Percentiles rank a stretch among this genome's conserved stretches.
These are phyloP conservation scores for Heliconius cydno DNA, from an alignment of 2,888 invertebrate genomes.

Conservation along the genomic window DNA sequence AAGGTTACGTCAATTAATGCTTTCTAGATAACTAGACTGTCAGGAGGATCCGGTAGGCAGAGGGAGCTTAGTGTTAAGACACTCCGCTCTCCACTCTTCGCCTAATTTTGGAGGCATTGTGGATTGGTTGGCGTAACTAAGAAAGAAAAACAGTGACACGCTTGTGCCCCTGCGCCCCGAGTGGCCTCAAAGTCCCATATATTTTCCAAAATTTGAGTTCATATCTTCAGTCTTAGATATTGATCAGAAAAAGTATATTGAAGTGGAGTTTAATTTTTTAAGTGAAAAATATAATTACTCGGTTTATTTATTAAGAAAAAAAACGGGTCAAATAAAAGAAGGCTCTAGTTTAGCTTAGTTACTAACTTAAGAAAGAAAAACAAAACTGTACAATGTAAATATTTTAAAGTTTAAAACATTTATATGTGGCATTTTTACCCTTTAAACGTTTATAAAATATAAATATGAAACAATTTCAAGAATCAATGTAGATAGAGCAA, in stretches of 20 bases:
- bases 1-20: no score
- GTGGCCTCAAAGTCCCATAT: no score
- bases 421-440: neutral
- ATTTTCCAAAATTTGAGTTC: neutral
- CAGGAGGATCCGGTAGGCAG: no score
- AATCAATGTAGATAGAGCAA: neutral
- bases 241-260: conserved; percentile 1
- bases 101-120: no score
- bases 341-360: no score
- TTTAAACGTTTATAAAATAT: neutral
- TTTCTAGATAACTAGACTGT: no score
- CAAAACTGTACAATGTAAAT: neutral
- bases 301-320: neutral
- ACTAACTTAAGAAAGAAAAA: neutral
- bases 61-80: no score
- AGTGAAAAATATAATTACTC: neutral
- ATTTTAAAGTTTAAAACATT: neutral
- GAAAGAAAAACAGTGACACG: no score
- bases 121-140: no score
- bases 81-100: no score
- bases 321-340: neutral
- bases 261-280: neutral
- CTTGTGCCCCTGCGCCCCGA: no score
- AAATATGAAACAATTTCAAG: neutral
- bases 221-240: neutral